Evolutionary conservation across 2,888 invertebrate species (phyloP), one percentile per base, ranked within the genome.

Genomic region (Chymomyza amoena): DNA sequence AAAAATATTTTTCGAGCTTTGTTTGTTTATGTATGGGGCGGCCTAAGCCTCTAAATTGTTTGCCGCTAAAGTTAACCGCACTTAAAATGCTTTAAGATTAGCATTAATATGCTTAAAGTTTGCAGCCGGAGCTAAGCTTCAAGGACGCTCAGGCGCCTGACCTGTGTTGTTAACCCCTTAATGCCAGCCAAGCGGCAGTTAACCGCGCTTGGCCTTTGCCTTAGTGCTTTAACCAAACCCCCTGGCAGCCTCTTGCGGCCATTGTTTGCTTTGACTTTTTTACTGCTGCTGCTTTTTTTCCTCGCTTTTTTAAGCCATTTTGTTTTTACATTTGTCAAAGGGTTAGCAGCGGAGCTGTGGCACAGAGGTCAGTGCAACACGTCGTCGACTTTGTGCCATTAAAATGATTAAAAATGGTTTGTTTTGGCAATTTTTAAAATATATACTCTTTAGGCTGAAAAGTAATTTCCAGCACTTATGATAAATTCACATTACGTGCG

Each of bases 401-500:
- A 70, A 68, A 73, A 77, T 77, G 73, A 77, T 77, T 84, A 69
- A 84, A 73, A 77, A 64, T 59, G 60, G 66, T 62, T 59, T 61
- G 59, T 64, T 62, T 60, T 25, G 56, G 28, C 68, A 56, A 64
- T 73, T 78, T 75, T 84, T 62, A 70, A 75, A 70, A 64, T 52
- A 65, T 39, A 69, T 57, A 32, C 32, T 32, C 69, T 59, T 70
- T 65, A 50, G 63, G 16, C 45, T 54, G 66, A 75, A 64, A 75
- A 67, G 71, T 75, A 70, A 70, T 71, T 70, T 62, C 50, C 65
- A 52, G 68, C 56, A 63, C 50, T 68, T 63, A 68, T 75, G 70
- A 81, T 84, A 86, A 86, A 87, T 87, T 73, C 67, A 66, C 51
- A 72, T 76, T 87, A 84, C 88, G 88, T 86, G 84, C 75, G 13